Conservation (phyloP, 1,140 invertebrate species). For the Drosophila trapezifrons region DNA sequence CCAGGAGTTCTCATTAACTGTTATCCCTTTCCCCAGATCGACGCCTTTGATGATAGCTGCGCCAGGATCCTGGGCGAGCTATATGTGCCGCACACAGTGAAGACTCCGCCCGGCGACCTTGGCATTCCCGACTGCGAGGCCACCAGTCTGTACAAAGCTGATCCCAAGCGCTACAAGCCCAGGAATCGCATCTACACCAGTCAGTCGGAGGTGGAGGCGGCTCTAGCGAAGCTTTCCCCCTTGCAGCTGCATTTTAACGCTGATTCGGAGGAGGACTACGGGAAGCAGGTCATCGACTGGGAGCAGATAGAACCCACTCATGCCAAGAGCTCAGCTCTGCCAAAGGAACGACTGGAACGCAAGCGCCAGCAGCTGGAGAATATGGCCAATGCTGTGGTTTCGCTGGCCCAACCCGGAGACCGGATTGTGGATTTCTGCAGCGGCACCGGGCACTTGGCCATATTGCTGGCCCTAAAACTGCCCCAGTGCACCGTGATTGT, state of each 20-base stretch:
- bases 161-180: conserved; percentile 90
- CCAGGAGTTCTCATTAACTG: not conserved
- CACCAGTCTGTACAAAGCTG: conserved; percentile 90
- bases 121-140: conserved; percentile 73
- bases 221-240: conserved; percentile 85
- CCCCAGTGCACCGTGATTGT: conserved; percentile 91
- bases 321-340: conserved; percentile 89
- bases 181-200: conserved; percentile 90
- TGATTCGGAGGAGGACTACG: conserved; percentile 54
- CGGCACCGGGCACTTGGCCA: conserved; percentile 96
- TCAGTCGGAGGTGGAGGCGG: conserved; percentile 89
- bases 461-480: conserved; percentile 92
- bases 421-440: conserved; percentile 97
- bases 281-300: conserved; percentile 71
- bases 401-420: conserved; percentile 86
- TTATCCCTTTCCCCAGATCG: conserved; percentile 56
- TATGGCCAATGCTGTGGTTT: conserved; percentile 91
- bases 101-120: conserved; percentile 27
- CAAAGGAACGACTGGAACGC: conserved; percentile 88
- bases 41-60: conserved; percentile 60
- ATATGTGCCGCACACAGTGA: conserved; percentile 33
- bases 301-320: conserved; percentile 72
- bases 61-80: conserved; percentile 58
- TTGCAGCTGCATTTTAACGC: conserved; percentile 61
- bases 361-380: conserved; percentile 97